Conservation (phyloP, 2,797 vertebrate species). For the Cryptoblepharus egeriae region DNA sequence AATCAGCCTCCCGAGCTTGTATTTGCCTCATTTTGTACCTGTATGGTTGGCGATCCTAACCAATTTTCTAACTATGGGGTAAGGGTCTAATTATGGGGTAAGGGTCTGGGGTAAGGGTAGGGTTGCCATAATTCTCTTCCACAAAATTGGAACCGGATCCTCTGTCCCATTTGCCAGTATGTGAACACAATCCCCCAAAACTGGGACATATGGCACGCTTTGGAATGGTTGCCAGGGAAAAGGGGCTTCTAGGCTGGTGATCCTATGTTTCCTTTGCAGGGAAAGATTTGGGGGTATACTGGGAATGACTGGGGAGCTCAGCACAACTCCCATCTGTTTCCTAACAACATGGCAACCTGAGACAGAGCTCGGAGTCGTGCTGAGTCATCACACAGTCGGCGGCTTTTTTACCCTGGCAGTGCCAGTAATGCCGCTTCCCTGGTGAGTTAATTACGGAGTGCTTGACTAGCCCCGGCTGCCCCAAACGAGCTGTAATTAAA, state of each 20-base stretch:
- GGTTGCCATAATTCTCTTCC: too few species aligned
- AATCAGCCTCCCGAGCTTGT: too few species aligned
- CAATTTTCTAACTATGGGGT: too few species aligned
- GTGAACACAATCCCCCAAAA: too few species aligned
- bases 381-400: not conserved
- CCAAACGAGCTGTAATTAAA: slow-evolving; percentile 26
- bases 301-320: not conserved
- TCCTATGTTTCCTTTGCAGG: not conserved
- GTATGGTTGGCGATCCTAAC: too few species aligned
- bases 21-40: too few species aligned
- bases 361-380: not conserved
- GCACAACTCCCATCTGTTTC: too few species aligned
- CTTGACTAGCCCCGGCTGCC: not conserved
- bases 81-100: too few species aligned
- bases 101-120: too few species aligned
- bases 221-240: not conserved
- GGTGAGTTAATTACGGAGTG: slow-evolving; percentile 1
- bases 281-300: not conserved
- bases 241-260: not conserved
- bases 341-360: not conserved
- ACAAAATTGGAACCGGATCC: too few species aligned
- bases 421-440: slow-evolving; percentile 4
- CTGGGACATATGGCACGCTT: too few species aligned
- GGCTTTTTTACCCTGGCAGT: not conserved
- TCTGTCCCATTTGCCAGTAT: too few species aligned